phyloP scores from a whole-genome alignment of 2,888 invertebrate species.

The Trichacis sp. region DNA sequence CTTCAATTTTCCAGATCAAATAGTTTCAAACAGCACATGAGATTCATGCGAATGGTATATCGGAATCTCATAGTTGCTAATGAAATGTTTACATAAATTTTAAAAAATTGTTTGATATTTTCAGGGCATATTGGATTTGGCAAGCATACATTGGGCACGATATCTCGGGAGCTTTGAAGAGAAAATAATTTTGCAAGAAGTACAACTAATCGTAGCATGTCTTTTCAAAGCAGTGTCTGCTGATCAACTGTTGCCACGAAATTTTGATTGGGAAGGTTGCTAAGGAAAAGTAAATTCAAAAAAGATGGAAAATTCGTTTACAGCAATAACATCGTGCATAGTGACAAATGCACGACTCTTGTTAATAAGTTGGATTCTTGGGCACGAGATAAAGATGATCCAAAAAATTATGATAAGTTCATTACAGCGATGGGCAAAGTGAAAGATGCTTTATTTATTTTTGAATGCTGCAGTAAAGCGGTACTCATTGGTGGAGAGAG shows the following conservation, averaged over 20 bases:
- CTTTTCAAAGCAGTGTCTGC: slow-evolving; percentile 50
- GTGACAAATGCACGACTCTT: slow-evolving; percentile 67
- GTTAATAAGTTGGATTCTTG: slow-evolving; percentile 59
- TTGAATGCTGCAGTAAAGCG: slow-evolving; percentile 68
- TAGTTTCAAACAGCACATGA: slow-evolving; percentile 65
- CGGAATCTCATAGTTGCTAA: too few species aligned
- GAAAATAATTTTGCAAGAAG: slow-evolving; percentile 47
- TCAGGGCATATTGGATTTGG: slow-evolving; percentile 57
- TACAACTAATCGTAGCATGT: slow-evolving; percentile 49
- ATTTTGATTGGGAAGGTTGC: slow-evolving; percentile 67
- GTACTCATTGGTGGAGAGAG: slow-evolving; percentile 59
- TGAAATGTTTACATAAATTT: too few species aligned
- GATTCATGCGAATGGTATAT: slow-evolving; percentile 65
- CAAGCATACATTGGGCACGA: slow-evolving; percentile 63
- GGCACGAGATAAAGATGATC: slow-evolving; percentile 42
- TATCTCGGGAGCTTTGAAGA: slow-evolving; percentile 56
- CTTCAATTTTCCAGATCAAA: slow-evolving; percentile 65
- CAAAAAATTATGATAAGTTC: slow-evolving; percentile 62
- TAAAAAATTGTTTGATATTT: slow-evolving; percentile 17
- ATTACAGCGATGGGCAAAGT: slow-evolving; percentile 67
- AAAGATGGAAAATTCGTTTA: slow-evolving; percentile 68
- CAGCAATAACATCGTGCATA: slow-evolving; percentile 64
- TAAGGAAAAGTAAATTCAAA: slow-evolving; percentile 68
- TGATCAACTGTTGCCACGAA: slow-evolving; percentile 57
- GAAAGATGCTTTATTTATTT: slow-evolving; percentile 67